Conservation (phyloP, 2,888 invertebrate genomes). For the Tipula helvola region DNA sequence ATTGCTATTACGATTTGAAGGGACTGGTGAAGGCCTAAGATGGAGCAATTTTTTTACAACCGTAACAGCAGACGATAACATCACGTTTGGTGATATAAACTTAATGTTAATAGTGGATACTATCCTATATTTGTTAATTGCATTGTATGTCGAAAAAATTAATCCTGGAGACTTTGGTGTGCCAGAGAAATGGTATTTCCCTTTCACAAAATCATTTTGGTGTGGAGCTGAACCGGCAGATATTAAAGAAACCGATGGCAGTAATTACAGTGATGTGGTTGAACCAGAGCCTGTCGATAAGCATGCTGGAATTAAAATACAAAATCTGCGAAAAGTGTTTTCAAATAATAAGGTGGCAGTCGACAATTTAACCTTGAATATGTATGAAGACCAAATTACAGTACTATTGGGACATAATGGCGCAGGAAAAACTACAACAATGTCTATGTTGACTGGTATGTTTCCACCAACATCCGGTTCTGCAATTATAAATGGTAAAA, state of each 20-base stretch:
- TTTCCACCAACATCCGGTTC: slow-evolving; percentile 50
- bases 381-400: slow-evolving; percentile 83
- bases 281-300: slow-evolving; percentile 38
- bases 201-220: slow-evolving; percentile 49
- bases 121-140: slow-evolving; percentile 56
- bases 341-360: slow-evolving; percentile 44
- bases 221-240: slow-evolving; percentile 21
- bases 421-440: slow-evolving; percentile 88
- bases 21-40: slow-evolving; percentile 47
- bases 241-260: slow-evolving; percentile 21
- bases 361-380: slow-evolving; percentile 58
- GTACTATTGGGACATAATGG: slow-evolving; percentile 67
- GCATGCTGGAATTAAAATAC: slow-evolving; percentile 39
- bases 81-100: slow-evolving; percentile 56
- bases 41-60: slow-evolving; percentile 45
- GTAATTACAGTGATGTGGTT: slow-evolving; percentile 17
- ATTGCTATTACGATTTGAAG: slow-evolving; percentile 37
- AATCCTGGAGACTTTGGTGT: slow-evolving; percentile 79
- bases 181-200: slow-evolving; percentile 70
- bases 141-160: slow-evolving; percentile 77
- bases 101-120: slow-evolving; percentile 51
- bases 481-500: slow-evolving; percentile 53
- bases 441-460: slow-evolving; percentile 83
- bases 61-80: slow-evolving; percentile 51
- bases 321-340: slow-evolving; percentile 42